phyloP scores from a whole-genome alignment of 2,888 invertebrate species.

The Octodonta nipae region DNA sequence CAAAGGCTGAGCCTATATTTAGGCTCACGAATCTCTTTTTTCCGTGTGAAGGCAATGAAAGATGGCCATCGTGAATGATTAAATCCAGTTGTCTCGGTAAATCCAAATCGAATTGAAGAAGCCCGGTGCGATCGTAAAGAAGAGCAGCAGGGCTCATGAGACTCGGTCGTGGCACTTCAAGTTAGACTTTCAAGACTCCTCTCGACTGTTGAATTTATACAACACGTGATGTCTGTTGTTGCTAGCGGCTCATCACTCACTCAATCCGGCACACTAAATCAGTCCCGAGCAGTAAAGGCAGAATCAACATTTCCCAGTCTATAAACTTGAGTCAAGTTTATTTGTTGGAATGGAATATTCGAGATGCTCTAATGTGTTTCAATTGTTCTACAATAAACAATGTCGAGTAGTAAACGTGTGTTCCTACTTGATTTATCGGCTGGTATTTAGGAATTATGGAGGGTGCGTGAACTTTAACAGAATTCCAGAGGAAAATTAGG shows the following conservation, averaged over 20 bases:
- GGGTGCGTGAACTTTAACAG: too few species aligned
- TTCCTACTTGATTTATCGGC: neutral
- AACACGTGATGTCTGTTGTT: slow-evolving; percentile 36
- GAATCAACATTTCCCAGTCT: slow-evolving; percentile 32
- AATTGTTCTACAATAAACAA: slow-evolving; percentile 33
- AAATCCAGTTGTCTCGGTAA: slow-evolving; percentile 15
- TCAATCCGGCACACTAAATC: slow-evolving; percentile 32
- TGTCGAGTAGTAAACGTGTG: slow-evolving; percentile 5
- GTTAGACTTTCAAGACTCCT: too few species aligned
- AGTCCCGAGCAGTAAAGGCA: slow-evolving; percentile 24
- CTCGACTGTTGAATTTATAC: slow-evolving; percentile 29
- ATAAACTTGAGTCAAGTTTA: slow-evolving; percentile 32
- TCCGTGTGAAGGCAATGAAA: too few species aligned
- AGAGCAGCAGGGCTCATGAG: neutral
- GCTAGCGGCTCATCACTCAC: slow-evolving; percentile 34
- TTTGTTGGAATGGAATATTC: slow-evolving; percentile 31
- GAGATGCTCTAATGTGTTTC: slow-evolving; percentile 32
- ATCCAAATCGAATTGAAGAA: slow-evolving; percentile 12
- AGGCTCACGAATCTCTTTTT: too few species aligned
- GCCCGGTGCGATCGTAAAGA: slow-evolving; percentile 9
- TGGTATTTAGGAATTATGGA: slow-evolving; percentile 2
- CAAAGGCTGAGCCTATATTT: too few species aligned
- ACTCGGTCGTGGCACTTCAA: too few species aligned
- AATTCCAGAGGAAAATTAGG: slow-evolving; percentile 10
- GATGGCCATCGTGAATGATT: too few species aligned